Evolutionary conservation across 2,113 vertebrate genomes (phyloP).

Genomic region (Catharus bicknelli): DNA sequence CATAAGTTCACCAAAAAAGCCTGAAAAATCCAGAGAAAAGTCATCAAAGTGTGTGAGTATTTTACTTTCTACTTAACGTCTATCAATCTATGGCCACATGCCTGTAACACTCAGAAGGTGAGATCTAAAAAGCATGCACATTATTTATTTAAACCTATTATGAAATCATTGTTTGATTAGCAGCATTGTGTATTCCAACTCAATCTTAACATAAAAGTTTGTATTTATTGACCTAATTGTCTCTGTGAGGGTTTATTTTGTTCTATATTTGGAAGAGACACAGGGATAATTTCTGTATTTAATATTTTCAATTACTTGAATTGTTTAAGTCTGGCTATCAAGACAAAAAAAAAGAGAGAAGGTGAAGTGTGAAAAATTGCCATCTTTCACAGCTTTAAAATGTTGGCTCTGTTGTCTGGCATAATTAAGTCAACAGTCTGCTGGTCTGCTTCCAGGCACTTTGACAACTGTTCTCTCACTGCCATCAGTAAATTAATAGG

Average conservation of each 20-base stretch:
- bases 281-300: not conserved
- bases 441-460: conserved; percentile 62
- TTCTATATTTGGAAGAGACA: not conserved
- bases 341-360: conserved; percentile 1
- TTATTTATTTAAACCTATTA: not conserved
- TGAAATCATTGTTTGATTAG: not conserved
- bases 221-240: not conserved
- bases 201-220: not conserved
- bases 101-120: not conserved
- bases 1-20: not conserved
- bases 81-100: not conserved
- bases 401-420: conserved; percentile 62
- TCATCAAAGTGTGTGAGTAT: not conserved
- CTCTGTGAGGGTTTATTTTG: not conserved
- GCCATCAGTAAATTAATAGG: conserved; percentile 50
- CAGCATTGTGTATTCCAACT: not conserved
- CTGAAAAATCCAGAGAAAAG: not conserved
- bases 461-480: conserved; percentile 64
- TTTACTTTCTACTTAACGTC: not conserved
- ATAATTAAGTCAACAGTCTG: conserved; percentile 72
- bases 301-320: conserved; percentile 33
- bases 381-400: conserved; percentile 70
- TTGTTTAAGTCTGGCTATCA: conserved; percentile 22
- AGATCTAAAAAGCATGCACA: not conserved
- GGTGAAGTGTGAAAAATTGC: conserved; percentile 57